Conservation (phyloP, 2,888 invertebrate genomes). For the Temnothorax rugatulus region DNA sequence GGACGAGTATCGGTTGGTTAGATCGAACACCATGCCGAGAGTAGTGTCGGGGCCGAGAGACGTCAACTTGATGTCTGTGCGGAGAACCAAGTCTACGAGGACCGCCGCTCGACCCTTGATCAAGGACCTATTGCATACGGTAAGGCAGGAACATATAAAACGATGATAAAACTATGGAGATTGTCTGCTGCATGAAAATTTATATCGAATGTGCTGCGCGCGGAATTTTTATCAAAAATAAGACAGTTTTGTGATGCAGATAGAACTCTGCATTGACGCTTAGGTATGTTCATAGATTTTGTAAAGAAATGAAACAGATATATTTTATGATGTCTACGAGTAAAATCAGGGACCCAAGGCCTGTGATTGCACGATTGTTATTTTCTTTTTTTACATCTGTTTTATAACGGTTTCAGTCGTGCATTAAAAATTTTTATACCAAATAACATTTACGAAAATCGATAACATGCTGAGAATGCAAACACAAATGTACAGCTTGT, state of each 20-base stretch:
- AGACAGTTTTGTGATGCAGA: neutral
- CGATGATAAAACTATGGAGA: neutral
- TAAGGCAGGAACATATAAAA: conserved; percentile 68
- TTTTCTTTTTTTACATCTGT: neutral
- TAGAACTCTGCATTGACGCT: neutral
- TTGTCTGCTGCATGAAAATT: neutral
- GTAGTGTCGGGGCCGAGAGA: conserved; percentile 75
- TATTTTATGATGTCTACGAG: neutral
- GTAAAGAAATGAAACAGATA: too few species aligned
- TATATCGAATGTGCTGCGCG: neutral
- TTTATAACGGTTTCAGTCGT: too few species aligned
- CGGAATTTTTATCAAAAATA: neutral
- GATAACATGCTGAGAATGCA: neutral
- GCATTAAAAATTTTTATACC: neutral
- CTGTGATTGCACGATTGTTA: neutral
- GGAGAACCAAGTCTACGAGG: conserved; percentile 74
- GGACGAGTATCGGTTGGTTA: conserved; percentile 82
- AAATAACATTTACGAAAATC: neutral
- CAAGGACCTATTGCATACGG: conserved; percentile 79
- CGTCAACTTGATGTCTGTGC: conserved; percentile 63
- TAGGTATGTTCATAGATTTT: neutral
- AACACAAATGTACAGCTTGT: conserved; percentile 38
- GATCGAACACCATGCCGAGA: conserved; percentile 77
- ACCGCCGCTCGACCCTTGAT: conserved; percentile 70
- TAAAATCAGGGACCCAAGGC: neutral